Percentiles rank a stretch among this genome's conserved stretches.
These are phyloP conservation scores for Phyto melanocephala DNA, from an alignment of 2,888 invertebrate genomes.

Conservation along the genomic window DNA sequence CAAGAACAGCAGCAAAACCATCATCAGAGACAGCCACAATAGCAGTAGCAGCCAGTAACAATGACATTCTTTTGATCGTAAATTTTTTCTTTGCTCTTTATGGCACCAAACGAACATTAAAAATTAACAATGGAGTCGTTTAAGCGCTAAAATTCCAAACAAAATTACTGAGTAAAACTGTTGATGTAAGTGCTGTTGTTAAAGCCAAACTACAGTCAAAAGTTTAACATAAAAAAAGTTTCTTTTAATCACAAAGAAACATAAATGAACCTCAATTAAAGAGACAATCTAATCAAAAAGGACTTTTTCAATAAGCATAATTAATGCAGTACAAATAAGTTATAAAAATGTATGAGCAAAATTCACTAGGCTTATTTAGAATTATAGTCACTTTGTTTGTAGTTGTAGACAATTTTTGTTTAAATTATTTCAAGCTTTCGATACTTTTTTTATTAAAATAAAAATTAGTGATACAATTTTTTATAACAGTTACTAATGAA, in stretches of 20 bases:
- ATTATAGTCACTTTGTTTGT: too few relatives aligned
- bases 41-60: not conserved
- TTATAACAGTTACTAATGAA: too few relatives aligned
- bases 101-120: not conserved
- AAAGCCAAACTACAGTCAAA: not conserved
- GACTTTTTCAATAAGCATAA: too few relatives aligned
- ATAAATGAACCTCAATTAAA: not conserved
- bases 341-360: too few relatives aligned
- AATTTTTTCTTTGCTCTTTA: not conserved
- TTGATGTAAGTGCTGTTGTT: not conserved
- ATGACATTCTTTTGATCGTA: slow-evolving; percentile 8
- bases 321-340: too few relatives aligned
- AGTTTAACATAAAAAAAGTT: not conserved
- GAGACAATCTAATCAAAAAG: not conserved
- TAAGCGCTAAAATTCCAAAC: not conserved
- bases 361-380: too few relatives aligned
- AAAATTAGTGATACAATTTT: too few relatives aligned
- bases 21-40: not conserved
- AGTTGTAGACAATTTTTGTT: too few relatives aligned
- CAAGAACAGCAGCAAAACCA: not conserved
- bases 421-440: too few relatives aligned
- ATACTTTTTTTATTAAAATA: too few relatives aligned
- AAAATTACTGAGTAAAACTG: not conserved
- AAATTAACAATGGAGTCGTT: not conserved
- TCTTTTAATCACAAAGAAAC: not conserved